Conservation (phyloP, 2,797 vertebrate species). For the Macropus fuliginosus region DNA sequence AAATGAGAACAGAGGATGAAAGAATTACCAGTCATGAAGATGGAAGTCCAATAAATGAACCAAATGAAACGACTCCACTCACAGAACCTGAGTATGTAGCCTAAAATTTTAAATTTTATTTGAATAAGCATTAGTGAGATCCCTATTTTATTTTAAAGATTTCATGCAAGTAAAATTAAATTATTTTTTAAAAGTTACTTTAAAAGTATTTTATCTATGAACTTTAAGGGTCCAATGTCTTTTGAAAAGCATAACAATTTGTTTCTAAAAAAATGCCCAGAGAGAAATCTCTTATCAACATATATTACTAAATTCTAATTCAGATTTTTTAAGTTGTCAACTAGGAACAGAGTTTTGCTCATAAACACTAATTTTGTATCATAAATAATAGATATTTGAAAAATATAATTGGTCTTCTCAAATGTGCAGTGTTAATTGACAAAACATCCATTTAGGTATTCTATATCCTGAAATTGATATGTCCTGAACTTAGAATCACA, state of each 20-base stretch:
- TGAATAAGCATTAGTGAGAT: background rate
- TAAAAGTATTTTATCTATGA: background rate
- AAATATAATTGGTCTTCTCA: conserved; percentile 10
- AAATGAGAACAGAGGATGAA: conserved; percentile 91
- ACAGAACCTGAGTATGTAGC: conserved; percentile 91
- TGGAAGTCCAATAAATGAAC: conserved; percentile 90
- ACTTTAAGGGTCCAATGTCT: background rate
- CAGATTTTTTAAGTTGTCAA: background rate
- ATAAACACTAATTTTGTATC: background rate
- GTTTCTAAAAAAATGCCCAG: background rate
- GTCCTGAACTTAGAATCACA: background rate
- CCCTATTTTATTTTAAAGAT: background rate
- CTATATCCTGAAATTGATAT: background rate
- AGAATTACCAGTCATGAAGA: conserved; percentile 90
- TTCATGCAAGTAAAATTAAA: background rate
- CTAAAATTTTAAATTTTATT: background rate
- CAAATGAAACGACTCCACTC: conserved; percentile 92
- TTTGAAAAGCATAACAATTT: background rate
- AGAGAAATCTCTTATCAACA: background rate
- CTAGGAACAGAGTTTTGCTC: background rate
- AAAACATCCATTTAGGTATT: background rate
- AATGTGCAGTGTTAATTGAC: background rate
- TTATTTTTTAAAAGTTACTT: conserved; percentile 3
- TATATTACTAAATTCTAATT: conserved; percentile 6
- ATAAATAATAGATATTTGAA: conserved; percentile 3